These are phyloP conservation scores for Pelochelys cantorii DNA, from an alignment of 2,797 vertebrate genomes.

Conservation along the genomic window DNA sequence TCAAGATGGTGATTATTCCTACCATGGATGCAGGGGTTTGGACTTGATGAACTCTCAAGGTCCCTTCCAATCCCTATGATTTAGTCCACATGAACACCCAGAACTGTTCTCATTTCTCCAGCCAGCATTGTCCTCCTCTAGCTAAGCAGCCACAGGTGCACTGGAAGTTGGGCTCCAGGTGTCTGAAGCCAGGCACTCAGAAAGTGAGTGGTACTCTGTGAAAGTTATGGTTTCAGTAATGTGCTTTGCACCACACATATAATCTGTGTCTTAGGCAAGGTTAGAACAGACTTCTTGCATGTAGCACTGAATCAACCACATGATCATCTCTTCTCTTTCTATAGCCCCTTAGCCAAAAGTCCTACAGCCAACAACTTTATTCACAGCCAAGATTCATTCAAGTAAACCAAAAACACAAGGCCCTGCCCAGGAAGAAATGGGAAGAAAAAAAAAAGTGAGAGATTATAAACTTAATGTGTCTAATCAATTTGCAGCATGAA, in stretches of 20 bases:
- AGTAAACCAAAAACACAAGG: not conserved
- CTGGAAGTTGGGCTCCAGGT: not conserved
- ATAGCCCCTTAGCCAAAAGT: not conserved
- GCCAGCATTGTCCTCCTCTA: not conserved
- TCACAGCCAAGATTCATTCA: not conserved
- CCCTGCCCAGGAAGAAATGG: not conserved
- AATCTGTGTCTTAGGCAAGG: not conserved
- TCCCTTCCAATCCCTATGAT: no score
- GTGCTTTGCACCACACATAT: not conserved
- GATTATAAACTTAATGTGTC: fast-evolving
- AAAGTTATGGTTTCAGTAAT: not conserved
- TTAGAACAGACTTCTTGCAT: not conserved
- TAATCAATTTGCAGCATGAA: not conserved
- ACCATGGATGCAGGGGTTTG: no score
- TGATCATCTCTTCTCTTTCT: not conserved
- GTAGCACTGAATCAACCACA: not conserved
- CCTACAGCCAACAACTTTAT: not conserved
- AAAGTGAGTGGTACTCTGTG: not conserved
- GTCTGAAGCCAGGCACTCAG: not conserved
- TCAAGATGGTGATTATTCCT: no score
- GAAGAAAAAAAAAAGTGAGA: not conserved
- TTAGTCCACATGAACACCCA: not conserved
- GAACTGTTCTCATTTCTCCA: not conserved
- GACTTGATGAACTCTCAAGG: no score
- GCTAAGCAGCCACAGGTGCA: not conserved